phyloP scores from a whole-genome alignment of 1,140 invertebrate species.

The Drosophila chauvacae region DNA sequence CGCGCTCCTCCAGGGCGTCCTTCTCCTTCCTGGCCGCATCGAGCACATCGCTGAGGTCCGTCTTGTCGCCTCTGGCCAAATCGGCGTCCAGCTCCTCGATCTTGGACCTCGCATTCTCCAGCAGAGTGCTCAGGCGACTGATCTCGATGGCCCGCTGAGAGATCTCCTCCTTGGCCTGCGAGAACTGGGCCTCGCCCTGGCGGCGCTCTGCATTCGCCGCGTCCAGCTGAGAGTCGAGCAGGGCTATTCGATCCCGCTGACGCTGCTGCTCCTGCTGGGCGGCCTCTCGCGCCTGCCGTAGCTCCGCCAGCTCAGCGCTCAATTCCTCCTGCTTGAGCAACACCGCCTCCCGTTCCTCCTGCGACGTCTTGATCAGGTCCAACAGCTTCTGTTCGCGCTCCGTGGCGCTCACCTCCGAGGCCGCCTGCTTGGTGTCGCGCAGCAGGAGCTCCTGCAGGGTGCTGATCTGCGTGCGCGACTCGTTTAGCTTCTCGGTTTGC shows the following conservation, averaged over 20 bases:
- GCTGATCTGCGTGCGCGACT: conserved; percentile 88
- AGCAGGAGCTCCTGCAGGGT: conserved; percentile 90
- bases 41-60: conserved; percentile 89
- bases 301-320: conserved; percentile 88
- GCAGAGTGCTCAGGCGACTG: conserved; percentile 89
- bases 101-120: conserved; percentile 93
- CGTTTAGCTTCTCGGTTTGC: conserved; percentile 95
- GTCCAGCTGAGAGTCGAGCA: conserved; percentile 90
- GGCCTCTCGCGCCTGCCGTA: conserved; percentile 85
- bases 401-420: conserved; percentile 86
- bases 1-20: conserved; percentile 88
- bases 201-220: conserved; percentile 89
- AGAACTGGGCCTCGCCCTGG: conserved; percentile 89
- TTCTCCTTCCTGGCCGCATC: conserved; percentile 90
- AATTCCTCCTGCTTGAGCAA: conserved; percentile 93
- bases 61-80: conserved; percentile 87
- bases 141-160: conserved; percentile 90
- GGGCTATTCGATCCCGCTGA: conserved; percentile 88
- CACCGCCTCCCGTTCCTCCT: conserved; percentile 91
- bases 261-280: conserved; percentile 87
- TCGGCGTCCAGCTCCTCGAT: conserved; percentile 88
- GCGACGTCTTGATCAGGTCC: conserved; percentile 93
- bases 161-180: conserved; percentile 88
- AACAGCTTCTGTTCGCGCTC: conserved; percentile 94
- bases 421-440: conserved; percentile 86